phyloP scores from a whole-genome alignment of 1,140 invertebrate genomes.

The Anoplophora glabripennis region DNA sequence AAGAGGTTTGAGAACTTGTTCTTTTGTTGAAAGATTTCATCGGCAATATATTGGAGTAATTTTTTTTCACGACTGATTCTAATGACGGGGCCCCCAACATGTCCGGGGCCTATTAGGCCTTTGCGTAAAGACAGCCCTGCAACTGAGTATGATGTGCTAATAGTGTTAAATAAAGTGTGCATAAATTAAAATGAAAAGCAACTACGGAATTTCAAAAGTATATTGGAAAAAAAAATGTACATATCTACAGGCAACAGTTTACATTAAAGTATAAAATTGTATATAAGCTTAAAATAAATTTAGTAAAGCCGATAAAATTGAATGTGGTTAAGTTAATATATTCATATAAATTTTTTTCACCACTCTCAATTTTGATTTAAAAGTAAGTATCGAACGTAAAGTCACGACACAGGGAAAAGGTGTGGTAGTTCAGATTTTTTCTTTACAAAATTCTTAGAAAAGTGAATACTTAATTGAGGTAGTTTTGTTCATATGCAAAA shows the following conservation, averaged over 20 bases:
- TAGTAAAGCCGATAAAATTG: neutral
- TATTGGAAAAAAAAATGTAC: constrained; percentile 11
- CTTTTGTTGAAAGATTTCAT: too few species aligned
- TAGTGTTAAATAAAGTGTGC: too few species aligned
- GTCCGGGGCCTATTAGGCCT: too few species aligned
- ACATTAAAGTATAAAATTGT: neutral
- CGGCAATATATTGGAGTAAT: too few species aligned
- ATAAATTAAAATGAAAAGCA: too few species aligned
- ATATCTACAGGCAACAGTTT: constrained; percentile 9
- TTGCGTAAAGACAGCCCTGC: too few species aligned
- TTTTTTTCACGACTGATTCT: too few species aligned
- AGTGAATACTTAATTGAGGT: constrained; percentile 14
- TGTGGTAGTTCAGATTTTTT: neutral
- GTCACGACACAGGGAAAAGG: neutral
- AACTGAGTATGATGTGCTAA: too few species aligned
- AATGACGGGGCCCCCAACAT: too few species aligned
- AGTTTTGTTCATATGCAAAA: constrained; percentile 9
- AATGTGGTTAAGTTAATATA: neutral
- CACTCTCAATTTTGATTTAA: neutral
- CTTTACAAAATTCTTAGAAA: constrained; percentile 10
- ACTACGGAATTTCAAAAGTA: neutral
- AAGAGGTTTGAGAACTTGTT: too few species aligned
- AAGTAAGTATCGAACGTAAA: neutral
- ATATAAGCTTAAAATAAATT: constrained; percentile 1
- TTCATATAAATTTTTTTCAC: neutral